Evolutionary conservation across 2,113 vertebrate genomes (phyloP).

Genomic region (Phalacrocorax pelagicus): DNA sequence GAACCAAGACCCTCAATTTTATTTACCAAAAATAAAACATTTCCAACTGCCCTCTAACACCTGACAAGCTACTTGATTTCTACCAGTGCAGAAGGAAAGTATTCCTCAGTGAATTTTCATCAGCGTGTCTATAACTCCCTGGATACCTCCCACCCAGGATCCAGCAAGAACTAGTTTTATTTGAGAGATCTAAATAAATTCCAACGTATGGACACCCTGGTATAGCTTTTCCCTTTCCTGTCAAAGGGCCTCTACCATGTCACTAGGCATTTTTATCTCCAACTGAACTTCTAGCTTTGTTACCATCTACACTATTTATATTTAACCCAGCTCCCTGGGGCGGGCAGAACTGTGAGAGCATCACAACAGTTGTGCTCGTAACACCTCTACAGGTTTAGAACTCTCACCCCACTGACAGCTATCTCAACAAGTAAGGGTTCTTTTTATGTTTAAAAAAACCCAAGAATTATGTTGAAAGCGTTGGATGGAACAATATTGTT

Average conservation of each 20-base stretch:
- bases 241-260: neutral
- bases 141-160: neutral
- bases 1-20: neutral
- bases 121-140: neutral
- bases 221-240: neutral
- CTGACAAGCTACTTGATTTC: slow-evolving; percentile 1
- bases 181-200: neutral
- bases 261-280: neutral
- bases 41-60: neutral
- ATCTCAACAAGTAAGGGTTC: neutral
- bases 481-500: neutral
- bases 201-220: neutral
- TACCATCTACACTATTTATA: neutral
- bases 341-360: neutral
- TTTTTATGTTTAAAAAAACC: neutral
- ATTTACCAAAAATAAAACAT: slow-evolving; percentile 22
- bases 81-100: neutral
- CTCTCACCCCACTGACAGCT: neutral
- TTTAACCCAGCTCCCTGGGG: neutral
- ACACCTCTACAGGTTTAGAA: neutral
- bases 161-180: neutral
- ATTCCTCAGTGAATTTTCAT: neutral
- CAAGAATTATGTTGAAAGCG: neutral
- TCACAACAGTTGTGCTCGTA: neutral
- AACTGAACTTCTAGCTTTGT: neutral